Base-by-base conservation (phyloP, 2,113 vertebrate species). In the Oceanites oceanicus region DNA sequence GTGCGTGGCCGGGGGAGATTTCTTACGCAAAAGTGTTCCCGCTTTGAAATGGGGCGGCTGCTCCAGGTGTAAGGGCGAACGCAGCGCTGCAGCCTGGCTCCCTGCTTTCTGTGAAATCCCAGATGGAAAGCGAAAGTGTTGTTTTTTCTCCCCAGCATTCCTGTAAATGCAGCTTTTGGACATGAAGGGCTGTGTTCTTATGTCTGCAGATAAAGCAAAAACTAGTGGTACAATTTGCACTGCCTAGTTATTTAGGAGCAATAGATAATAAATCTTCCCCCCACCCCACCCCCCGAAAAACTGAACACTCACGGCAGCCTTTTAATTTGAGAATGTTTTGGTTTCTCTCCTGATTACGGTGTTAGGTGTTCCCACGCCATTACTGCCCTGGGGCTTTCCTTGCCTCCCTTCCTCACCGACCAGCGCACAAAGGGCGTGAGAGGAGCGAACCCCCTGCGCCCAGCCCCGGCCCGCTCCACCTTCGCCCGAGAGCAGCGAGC, bases 61-160 rank as follows among this genome's bases (percentile, higher is more conserved):
- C 42, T 73, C 11, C 65, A 23, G 40, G 32, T 50, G 7, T 26
- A 38, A 34, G 21, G 32, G 27, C 55, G n/a, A 36, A 13, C 15
- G 19, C 13, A 30, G 44, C 14, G 18, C 38, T 2, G 3, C 15
- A 25, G 23, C 44, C 44, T 36, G 27, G 23, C 23, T 92, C n/a
- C 56, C 52, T 21, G 32, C 32, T 72, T 82, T 74, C 63, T 61
- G 36, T 0, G 1, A 50, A 56, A 59, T 26, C 22, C 32, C 0
- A 2, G 11, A 3, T 0, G 3, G n/a, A 53, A 71, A 15, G 8
- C 7, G 17, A 44, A 38, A 22, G 9, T 0, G 2, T 13, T 42
- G 22, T 15, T 56, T 66, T 56, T 21, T 63, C 22, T 45, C 52
- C 21, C 13, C 14, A 11, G 11, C n/a, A 7, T 42, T 62, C 9